These are phyloP conservation scores for Tyrannus savana DNA, from an alignment of 2,113 vertebrate species.

Conservation along the genomic window DNA sequence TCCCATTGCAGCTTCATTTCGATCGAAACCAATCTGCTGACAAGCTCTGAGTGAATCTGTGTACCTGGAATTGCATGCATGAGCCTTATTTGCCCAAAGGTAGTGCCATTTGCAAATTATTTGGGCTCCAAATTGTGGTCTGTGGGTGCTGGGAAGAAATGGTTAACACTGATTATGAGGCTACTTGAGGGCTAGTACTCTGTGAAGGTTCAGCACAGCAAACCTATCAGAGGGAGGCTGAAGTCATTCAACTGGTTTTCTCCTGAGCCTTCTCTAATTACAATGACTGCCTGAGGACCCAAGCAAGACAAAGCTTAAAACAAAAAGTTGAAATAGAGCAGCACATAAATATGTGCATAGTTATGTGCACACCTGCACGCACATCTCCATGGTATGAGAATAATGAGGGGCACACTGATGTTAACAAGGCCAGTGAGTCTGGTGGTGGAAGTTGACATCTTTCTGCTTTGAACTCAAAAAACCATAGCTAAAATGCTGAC, in stretches of 20 bases:
- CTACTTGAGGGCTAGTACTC: not conserved
- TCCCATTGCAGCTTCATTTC: not conserved
- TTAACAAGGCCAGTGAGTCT: not conserved
- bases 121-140: not conserved
- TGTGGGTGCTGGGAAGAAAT: not conserved
- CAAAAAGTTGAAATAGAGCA: not conserved
- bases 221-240: not conserved
- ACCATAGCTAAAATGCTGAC: not conserved
- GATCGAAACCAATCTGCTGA: accelerated
- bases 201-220: not conserved
- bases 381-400: not conserved
- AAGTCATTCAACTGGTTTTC: not conserved
- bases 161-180: not conserved
- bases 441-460: not conserved
- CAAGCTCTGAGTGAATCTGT: not conserved
- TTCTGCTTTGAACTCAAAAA: not conserved
- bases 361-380: not conserved
- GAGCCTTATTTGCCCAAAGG: not conserved
- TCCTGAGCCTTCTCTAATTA: not conserved
- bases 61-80: not conserved
- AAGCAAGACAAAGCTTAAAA: not conserved
- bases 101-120: not conserved
- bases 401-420: not conserved
- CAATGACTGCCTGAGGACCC: not conserved
- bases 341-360: not conserved